phyloP scores from a whole-genome alignment of 2,888 invertebrate genomes.

The Cataglyphis cursor region DNA sequence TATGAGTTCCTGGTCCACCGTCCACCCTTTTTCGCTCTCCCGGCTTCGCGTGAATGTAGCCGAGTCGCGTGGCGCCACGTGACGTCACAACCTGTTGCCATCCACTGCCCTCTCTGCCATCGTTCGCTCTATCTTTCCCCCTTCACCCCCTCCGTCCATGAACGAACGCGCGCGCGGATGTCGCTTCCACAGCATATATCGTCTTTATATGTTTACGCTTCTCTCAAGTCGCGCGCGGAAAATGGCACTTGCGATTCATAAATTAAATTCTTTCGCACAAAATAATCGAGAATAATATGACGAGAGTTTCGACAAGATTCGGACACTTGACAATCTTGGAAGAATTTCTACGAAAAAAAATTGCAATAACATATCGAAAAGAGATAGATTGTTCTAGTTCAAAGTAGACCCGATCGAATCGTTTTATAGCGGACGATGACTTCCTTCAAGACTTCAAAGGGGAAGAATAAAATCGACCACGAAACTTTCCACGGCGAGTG shows the following conservation, averaged over 20 bases:
- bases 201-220: not conserved
- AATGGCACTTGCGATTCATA: not conserved
- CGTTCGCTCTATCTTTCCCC: not conserved
- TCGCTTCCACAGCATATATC: not conserved
- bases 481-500: not conserved
- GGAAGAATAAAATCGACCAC: not conserved
- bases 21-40: conserved; percentile 74
- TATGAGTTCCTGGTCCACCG: conserved; percentile 81
- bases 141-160: not conserved
- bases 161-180: not conserved
- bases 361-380: not conserved
- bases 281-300: not conserved
- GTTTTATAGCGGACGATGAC: too few relatives aligned
- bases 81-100: conserved; percentile 86
- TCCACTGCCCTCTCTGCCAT: conserved; percentile 73
- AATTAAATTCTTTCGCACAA: not conserved
- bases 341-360: not conserved
- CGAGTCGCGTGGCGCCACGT: conserved; percentile 85
- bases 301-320: not conserved
- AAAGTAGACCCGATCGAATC: not conserved
- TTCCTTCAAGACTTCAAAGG: not conserved
- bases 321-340: not conserved
- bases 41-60: conserved; percentile 84
- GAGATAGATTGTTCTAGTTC: not conserved
- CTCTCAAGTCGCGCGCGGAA: not conserved